Percentiles rank a stretch among this genome's conserved stretches.
Conservation (phyloP, 2,888 invertebrate species). For the Spatulosminthurus flaviceps region DNA sequence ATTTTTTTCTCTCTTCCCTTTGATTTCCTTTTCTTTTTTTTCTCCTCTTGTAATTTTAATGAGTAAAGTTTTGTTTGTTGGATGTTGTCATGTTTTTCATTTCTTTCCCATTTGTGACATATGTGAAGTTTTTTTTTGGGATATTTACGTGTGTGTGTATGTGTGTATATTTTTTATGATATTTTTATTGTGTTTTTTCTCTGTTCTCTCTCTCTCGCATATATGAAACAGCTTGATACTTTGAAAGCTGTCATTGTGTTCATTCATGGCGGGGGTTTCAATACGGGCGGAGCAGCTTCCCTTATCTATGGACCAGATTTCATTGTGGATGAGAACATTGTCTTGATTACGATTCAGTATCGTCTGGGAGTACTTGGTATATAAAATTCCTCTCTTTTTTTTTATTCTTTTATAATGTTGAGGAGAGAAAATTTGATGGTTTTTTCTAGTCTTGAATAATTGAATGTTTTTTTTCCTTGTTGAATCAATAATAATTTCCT, state of each 20-base stretch:
- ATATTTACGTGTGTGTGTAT: not conserved
- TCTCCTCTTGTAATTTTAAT: slow-evolving; percentile 18
- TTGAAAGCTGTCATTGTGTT: slow-evolving; percentile 60
- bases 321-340: slow-evolving; percentile 55
- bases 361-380: slow-evolving; percentile 63
- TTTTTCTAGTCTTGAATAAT: too few relatives aligned
- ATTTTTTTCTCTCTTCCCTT: slow-evolving; percentile 18
- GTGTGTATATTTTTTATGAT: not conserved
- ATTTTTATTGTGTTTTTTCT: not conserved
- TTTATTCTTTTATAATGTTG: slow-evolving; percentile 11
- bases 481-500: slow-evolving; percentile 18
- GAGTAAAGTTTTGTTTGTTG: not conserved
- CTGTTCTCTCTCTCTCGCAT: not conserved
- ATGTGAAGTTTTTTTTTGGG: too few relatives aligned
- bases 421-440: too few relatives aligned
- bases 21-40: slow-evolving; percentile 1
- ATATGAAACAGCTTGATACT: slow-evolving; percentile 53
- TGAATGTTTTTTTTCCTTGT: not conserved
- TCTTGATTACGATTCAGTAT: slow-evolving; percentile 63
- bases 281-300: slow-evolving; percentile 57
- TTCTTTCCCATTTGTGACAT: slow-evolving; percentile 22
- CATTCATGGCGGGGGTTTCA: slow-evolving; percentile 61
- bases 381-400: slow-evolving; percentile 33
- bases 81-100: slow-evolving; percentile 20
- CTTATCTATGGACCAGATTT: slow-evolving; percentile 61